Conservation (phyloP, 2,797 vertebrate genomes). For the Pangasius krempfi region DNA sequence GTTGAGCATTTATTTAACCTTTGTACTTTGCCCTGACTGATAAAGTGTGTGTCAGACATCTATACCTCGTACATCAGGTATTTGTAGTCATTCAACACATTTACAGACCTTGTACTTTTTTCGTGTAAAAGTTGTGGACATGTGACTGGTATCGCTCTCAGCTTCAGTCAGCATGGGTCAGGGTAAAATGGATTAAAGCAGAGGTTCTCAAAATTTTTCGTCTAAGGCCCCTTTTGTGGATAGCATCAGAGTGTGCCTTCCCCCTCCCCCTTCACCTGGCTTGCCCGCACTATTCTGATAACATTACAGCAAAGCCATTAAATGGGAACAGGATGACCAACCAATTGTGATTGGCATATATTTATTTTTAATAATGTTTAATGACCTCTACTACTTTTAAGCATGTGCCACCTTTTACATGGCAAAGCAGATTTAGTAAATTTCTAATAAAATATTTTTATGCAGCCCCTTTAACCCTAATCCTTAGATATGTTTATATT, state of each 20-base stretch:
- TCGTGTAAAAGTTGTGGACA: not conserved
- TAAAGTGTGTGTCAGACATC: not conserved
- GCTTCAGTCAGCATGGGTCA: not conserved
- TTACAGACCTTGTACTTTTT: not conserved
- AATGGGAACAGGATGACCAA: not conserved
- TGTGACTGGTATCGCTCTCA: not conserved
- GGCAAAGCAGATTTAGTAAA: not conserved
- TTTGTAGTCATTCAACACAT: not conserved
- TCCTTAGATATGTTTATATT: not conserved
- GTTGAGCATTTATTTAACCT: conserved; percentile 21
- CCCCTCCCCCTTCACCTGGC: not conserved
- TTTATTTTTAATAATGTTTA: not conserved
- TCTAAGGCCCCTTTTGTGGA: not conserved
- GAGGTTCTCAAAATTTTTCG: not conserved
- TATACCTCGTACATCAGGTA: not conserved
- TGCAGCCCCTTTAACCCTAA: not conserved
- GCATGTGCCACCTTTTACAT: not conserved
- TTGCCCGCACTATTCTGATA: not conserved
- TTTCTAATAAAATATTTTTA: not conserved
- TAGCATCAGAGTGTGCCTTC: not conserved
- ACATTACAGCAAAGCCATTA: not conserved
- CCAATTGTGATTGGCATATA: not conserved
- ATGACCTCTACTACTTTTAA: not conserved
- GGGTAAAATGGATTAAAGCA: not conserved
- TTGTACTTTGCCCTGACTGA: conserved; percentile 33